Evolutionary conservation across 2,113 vertebrate species (phyloP).

Genomic region (Lathamus discolor): DNA sequence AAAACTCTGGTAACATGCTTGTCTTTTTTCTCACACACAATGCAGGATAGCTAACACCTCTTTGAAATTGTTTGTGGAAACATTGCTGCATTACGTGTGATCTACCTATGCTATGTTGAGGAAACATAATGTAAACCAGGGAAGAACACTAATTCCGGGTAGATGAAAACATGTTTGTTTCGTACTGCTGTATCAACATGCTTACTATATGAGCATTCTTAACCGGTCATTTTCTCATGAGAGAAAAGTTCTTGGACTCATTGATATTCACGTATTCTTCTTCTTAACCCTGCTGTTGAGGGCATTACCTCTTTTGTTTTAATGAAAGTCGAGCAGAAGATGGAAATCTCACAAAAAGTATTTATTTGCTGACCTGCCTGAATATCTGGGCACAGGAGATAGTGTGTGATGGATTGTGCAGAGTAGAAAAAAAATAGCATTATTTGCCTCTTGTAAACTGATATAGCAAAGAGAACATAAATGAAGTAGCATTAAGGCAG

Average conservation of each 20-base stretch:
- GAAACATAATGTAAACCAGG: background rate
- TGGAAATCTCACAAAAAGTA: background rate
- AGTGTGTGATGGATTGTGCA: conserved; percentile 31
- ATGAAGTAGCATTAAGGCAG: background rate
- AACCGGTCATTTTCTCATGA: background rate
- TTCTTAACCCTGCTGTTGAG: background rate
- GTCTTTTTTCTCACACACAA: background rate
- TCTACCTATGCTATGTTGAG: background rate
- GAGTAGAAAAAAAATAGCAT: background rate
- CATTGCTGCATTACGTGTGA: background rate
- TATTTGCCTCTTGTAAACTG: background rate
- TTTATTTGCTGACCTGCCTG: background rate
- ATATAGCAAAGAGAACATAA: background rate
- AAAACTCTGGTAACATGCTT: background rate
- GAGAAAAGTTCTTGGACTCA: background rate
- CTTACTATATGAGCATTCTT: background rate
- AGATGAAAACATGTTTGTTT: background rate
- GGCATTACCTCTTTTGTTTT: background rate
- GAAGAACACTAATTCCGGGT: background rate
- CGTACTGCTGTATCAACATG: background rate
- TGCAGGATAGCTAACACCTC: background rate
- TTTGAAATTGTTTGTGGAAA: background rate
- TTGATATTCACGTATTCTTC: background rate
- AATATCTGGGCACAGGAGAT: conserved; percentile 28
- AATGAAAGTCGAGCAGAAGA: conserved; percentile 17